Base-by-base conservation (phyloP, 2,113 vertebrate genomes). In the Rattus rattus region DNA sequence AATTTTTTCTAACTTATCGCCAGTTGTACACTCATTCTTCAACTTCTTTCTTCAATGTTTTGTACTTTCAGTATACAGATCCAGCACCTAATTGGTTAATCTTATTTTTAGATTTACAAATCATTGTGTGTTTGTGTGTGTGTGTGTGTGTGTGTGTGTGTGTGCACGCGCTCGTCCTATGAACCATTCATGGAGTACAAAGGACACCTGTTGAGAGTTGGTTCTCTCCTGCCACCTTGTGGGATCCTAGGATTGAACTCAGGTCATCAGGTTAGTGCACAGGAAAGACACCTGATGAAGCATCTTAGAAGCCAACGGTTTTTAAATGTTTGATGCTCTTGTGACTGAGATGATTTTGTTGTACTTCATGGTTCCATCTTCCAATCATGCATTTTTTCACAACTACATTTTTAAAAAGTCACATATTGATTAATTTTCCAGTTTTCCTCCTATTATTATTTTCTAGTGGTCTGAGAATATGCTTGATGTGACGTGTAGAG, bases 191-290 rank as follows among this genome's bases (percentile, higher is more conserved):
- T 19, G n/a, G 81, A 65, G 3, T 85, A 47, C 39, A 85, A 85
- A 47, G 26, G 81, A 84, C 47, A 85, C 59, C 81, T 85, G 81
- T 47, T 85, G 59, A 85, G 59, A 85, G 59, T 65, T 85, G 81
- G 81, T 43, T 85, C 81, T 85, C 81, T 85, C 81, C 81, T 85
- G 81, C 81, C 81, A 85, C 81, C 81, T 85, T 85, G 81, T 85
- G 81, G 81, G 81, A 63, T 65, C 39, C 39, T 30, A 26, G n/a
- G 81, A 85, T 10, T 85, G 81, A 85, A 65, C 81, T 85, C 81
- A 63, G 81, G 81, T 63, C 81, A 47, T 61, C 12, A 30, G 56
- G 81, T 63, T 24, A 63, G 56, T 16, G 81, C 81, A 63, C 3
- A 84, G 39, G 36, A 7, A 20, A 22, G 12, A 33, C 7, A 3